Evolutionary conservation across 2,888 invertebrate species (phyloP), one percentile per base, ranked within the genome.

Genomic region (Lydus trimaculatus): DNA sequence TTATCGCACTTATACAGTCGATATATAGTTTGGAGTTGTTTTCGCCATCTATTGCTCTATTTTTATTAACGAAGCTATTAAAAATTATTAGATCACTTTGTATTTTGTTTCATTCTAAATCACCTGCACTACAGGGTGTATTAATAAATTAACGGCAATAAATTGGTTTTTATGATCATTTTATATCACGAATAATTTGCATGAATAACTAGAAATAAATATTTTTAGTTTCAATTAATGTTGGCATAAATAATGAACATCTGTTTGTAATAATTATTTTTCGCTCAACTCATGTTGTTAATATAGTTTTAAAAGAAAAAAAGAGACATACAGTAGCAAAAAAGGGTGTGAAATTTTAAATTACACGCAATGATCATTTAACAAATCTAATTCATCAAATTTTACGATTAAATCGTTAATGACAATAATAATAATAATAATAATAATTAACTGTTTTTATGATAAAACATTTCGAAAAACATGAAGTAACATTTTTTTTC

Each of bases 231-330:
- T 52, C 20, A 56, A 25, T 56, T 25, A 15, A 25, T 25, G 13
- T 6, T 56, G 56, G 25, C n/a, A n/a, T n/a, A n/a, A n/a, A n/a
- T n/a, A n/a, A n/a, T 56, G 56, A 56, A 23, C 56, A 56, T 56
- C 56, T 56, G 56, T 56, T 56, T 23, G 56, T 56, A 25, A 56
- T 56, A 43, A 25, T 56, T 56, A 20, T 48, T 25, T 25, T 23
- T 25, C 25, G n/a, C 25, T 6, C 25, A 56, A 23, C 7, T 9
- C 17, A 20, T 48, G 9, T 17, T 20, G 48, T n/a, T 5, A 20
- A 9, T 0, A 48, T 48, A 11, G 15, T 6, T 25, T 56, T 1
- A 56, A 56, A 52, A 52, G 11, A 20, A 52, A 56, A 25, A 25
- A 13, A 56, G 17, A n/a, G 1, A 17, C 5, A 17, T 33, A 33